phyloP scores from a whole-genome alignment of 1,140 invertebrate genomes.

The Tetramorium parvispinum region DNA sequence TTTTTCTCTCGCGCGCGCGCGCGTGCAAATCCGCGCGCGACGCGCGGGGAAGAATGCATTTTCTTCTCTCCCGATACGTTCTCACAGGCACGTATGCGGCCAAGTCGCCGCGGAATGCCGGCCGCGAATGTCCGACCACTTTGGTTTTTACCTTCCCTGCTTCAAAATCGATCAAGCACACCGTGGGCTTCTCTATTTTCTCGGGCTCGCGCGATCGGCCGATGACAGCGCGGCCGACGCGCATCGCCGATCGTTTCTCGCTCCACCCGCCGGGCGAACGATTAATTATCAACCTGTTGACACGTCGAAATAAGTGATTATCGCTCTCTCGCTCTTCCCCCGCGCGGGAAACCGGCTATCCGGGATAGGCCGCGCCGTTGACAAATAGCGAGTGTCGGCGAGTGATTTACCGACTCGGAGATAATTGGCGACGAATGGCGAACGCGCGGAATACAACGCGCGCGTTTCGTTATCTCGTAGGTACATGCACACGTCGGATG shows the following conservation, averaged over 20 bases:
- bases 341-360: constrained; percentile 17
- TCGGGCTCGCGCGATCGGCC: background rate
- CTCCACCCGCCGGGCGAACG: constrained; percentile 24
- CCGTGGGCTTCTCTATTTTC: constrained; percentile 5
- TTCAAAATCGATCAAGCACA: constrained; percentile 10
- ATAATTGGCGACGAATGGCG: constrained; percentile 69
- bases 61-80: background rate
- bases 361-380: constrained; percentile 51
- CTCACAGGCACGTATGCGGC: no score
- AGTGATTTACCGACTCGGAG: constrained; percentile 67
- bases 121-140: background rate
- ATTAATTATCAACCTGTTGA: constrained; percentile 73
- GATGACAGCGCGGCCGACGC: background rate
- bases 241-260: constrained; percentile 38
- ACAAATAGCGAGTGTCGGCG: constrained; percentile 53
- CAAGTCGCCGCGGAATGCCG: background rate
- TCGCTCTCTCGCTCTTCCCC: constrained; percentile 36
- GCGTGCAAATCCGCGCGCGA: no score
- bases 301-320: constrained; percentile 72
- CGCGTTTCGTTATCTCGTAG: constrained; percentile 62
- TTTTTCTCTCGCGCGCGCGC: background rate
- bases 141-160: background rate
- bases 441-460: constrained; percentile 23
- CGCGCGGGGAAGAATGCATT: background rate
- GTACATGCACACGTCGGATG: background rate